Evolutionary conservation across 2,888 invertebrate genomes (phyloP), one percentile per base, ranked within the genome.

Genomic region (Nemotelus nigrinus): DNA sequence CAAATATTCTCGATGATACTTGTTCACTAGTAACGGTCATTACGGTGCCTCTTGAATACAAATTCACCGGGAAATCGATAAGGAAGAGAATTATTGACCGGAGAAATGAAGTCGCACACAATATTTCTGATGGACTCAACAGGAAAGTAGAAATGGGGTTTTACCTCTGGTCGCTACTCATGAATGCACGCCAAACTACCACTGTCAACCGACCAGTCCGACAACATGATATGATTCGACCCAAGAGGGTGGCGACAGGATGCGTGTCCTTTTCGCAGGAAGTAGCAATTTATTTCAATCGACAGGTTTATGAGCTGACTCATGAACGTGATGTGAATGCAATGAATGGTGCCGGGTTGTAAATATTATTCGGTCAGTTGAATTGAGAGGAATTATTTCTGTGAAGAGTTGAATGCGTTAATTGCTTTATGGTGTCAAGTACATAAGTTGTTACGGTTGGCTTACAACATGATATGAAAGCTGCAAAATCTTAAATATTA

Each of bases 1-100:
- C 41, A 39, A 39, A 63, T 39, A 63, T 3, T 43, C 43, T 63
- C 63, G 39, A 63, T 63, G 63, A 63, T 63, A 63, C 63, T 63
- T 63, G 41, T 39, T 63, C 63, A 63, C 39, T 63, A 43, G 63
- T 41, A 41, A 63, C 63, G 43, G 63, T 41, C 39, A 39, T 63
- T 39, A 43, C 25, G 10, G 7, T 43, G 63, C 41, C 8, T 3
- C 4, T 41, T 5, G 63, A 63, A 63, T 63, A 63, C 63, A 8
- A 5, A 63, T 25, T 39, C 7, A 25, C 3, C 39, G 3, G 63
- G 63, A 39, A 25, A 43, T 1, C 58, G 25, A 58, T 43, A 3
- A 41, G 63, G 41, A 43, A 43, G 5, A 41, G 63, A 63, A 63
- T 41, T 63, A 63, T 63, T 25, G 63, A 7, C 3, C 41, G 63